A percentile compares a stretch with the other conserved stretches of the same genome.
These are phyloP conservation scores for Drosophila tristis DNA, from an alignment of 1,140 invertebrate genomes.

Conservation along the genomic window DNA sequence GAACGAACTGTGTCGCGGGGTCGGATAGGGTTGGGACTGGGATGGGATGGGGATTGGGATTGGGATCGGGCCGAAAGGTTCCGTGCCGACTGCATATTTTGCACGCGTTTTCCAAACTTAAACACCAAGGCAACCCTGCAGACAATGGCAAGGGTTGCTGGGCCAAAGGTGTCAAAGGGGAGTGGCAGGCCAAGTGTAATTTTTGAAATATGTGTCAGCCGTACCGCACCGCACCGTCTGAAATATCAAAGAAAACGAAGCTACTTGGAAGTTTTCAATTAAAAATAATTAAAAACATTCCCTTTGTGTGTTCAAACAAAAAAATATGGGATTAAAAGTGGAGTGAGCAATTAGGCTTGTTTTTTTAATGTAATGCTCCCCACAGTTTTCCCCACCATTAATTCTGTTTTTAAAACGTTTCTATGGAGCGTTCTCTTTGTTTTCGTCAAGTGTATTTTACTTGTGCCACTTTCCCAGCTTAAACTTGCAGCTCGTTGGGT, in stretches of 20 bases:
- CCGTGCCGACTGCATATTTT: conserved; percentile 78
- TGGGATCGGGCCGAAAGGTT: conserved; percentile 50
- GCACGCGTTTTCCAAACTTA: conserved; percentile 55
- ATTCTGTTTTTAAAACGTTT: too few species aligned
- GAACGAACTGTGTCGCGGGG: neutral
- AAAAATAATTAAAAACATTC: conserved; percentile 54
- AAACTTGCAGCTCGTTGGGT: neutral
- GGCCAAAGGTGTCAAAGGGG: neutral
- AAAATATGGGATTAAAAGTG: neutral
- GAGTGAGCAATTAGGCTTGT: conserved; percentile 1
- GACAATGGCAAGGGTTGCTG: conserved; percentile 21
- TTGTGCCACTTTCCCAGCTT: too few species aligned
- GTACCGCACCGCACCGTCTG: conserved; percentile 2
- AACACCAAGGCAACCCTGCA: conserved; percentile 47
- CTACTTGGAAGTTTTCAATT: conserved; percentile 41
- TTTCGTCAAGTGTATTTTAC: too few species aligned
- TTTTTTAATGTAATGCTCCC: neutral
- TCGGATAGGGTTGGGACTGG: conserved; percentile 4
- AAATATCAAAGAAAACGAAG: conserved; percentile 54
- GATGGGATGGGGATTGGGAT: neutral
- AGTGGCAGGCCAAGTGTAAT: conserved; percentile 42
- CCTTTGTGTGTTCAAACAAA: conserved; percentile 29
- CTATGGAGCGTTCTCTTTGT: too few species aligned
- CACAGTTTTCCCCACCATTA: too few species aligned
- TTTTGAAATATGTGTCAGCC: conserved; percentile 48